phyloP scores from a whole-genome alignment of 2,888 invertebrate species.

The Troilus luridus region DNA sequence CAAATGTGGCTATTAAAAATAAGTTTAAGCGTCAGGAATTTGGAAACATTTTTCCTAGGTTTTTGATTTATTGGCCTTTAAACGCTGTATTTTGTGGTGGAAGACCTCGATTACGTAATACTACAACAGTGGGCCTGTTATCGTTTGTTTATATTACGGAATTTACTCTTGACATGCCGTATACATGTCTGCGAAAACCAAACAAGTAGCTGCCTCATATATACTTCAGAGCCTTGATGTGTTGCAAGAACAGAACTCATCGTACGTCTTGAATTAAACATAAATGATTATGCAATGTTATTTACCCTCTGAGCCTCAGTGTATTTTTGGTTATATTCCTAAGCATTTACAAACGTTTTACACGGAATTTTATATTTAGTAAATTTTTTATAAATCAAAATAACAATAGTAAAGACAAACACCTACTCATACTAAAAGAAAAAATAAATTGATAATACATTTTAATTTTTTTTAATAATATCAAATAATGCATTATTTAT shows the following conservation, averaged over 20 bases:
- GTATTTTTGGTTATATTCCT: background rate
- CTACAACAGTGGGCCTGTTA: background rate
- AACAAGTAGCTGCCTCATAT: constrained; percentile 1
- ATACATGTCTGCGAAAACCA: background rate
- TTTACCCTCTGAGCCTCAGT: background rate
- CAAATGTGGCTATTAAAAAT: background rate
- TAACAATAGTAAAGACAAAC: too few relatives aligned
- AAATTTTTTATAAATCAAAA: too few relatives aligned
- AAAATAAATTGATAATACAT: too few relatives aligned
- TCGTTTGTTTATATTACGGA: background rate
- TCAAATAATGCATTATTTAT: too few relatives aligned
- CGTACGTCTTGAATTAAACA: background rate
- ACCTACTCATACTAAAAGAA: too few relatives aligned
- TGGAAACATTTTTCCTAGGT: background rate
- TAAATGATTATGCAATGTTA: background rate
- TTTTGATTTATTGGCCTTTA: background rate
- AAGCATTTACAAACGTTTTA: too few relatives aligned
- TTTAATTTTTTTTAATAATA: too few relatives aligned
- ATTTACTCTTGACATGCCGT: background rate
- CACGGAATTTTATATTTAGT: too few relatives aligned
- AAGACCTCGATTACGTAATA: background rate
- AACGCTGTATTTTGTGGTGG: background rate
- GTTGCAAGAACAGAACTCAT: background rate
- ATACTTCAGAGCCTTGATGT: background rate
- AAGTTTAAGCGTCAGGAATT: background rate